These are phyloP conservation scores for Aphodius sticticus DNA, from an alignment of 2,888 invertebrate species.

Conservation along the genomic window DNA sequence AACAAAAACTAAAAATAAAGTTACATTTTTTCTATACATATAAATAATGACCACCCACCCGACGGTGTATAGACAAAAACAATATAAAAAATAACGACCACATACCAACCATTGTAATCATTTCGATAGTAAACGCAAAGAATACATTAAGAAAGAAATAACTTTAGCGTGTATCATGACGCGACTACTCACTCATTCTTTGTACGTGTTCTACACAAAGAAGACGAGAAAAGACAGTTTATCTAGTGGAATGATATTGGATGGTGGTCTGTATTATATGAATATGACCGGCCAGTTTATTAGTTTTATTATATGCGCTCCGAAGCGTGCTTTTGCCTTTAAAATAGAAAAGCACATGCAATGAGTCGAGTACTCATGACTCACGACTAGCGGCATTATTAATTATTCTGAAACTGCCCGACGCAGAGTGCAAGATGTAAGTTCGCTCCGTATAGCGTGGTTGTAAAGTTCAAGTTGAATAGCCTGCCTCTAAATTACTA, in stretches of 20 bases:
- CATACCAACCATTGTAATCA: neutral
- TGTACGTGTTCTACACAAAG: neutral
- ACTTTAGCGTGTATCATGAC: neutral
- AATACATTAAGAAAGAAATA: conserved; percentile 4
- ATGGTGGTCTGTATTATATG: neutral
- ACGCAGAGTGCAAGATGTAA: neutral
- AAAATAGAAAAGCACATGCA: conserved; percentile 35
- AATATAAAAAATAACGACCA: neutral
- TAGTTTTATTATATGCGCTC: too few species aligned
- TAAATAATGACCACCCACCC: too few species aligned
- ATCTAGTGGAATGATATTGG: neutral
- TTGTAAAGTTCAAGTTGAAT: conserved; percentile 12
- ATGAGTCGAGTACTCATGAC: conserved; percentile 27
- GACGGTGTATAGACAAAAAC: too few species aligned
- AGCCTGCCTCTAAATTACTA: neutral
- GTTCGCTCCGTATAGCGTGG: neutral
- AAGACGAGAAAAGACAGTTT: neutral
- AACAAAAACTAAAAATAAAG: too few species aligned
- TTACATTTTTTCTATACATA: too few species aligned
- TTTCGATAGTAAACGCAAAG: neutral
- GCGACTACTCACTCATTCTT: neutral
- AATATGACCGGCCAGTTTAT: neutral
- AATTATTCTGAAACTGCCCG: conserved; percentile 31
- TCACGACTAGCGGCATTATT: conserved; percentile 30
- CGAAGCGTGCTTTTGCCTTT: conserved; percentile 24